Evolutionary conservation across 2,888 invertebrate species (phyloP), one percentile per base, ranked within the genome.

Genomic region (Urechis unicinctus): DNA sequence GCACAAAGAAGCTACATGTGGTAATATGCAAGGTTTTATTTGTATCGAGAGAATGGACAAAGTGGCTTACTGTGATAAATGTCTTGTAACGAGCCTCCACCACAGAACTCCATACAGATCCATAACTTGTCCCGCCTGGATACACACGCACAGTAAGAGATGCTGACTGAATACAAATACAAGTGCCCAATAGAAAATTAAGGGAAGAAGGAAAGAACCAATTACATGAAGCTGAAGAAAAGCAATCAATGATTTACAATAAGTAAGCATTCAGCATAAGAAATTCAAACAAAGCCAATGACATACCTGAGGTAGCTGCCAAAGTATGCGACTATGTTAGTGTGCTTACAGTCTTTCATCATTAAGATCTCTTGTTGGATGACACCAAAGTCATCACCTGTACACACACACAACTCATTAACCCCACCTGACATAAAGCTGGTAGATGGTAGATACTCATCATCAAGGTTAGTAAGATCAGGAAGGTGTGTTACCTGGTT

Each of bases 101-200:
- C 97, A 77, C 98, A 99, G 78, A 91, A 97, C 81, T 98, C 98
- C 98, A 99, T 98, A 69, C 96, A 95, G 74, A 98, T 99, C 98
- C 98, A 99, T 52, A 99, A 82, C 79, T 95, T 94, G 78, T 97
- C 97, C 68, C 94, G 82, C 59, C 80, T 80, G 66, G 53, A 68
- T n/a, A n/a, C n/a, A n/a, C n/a, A n/a, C n/a, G n/a, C n/a, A 6
- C 17, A 48, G 48, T 22, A 21, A 45, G 13, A 6, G 6, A 9
- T 21, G 21, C 6, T 45, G 22, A 13, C 6, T 45, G 6, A 13
- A 17, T 13, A 6, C 17, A 45, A 45, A 6, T 9, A 13, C 22
- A 36, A 36, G 17, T 13, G 9, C 17, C 17, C 17, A 36, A 36
- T 36, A 36, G 17, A 17, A 36, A n/a, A n/a, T n/a, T 2, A n/a